Base-by-base conservation (phyloP, 2,797 vertebrate species). In the Octomys mimax region DNA sequence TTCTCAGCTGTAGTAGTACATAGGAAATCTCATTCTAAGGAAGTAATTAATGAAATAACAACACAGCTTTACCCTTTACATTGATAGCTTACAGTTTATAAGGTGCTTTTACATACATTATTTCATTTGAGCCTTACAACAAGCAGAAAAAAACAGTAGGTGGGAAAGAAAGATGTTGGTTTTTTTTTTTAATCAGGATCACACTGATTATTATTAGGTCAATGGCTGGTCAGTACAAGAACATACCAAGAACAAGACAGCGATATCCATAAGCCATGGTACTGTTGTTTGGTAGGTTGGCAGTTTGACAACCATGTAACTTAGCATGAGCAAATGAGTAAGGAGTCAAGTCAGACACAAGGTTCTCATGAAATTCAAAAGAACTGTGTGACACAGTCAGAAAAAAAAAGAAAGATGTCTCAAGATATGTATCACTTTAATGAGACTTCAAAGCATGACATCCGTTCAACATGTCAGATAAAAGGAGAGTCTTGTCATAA, bases 31-130 rank as follows among this genome's bases (percentile, higher is more conserved):
- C 93, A 95, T 87, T 95, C 95, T 94, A 97, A 94, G 95, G 93
- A 97, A 97, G 59, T 97, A 95, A 94, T 96, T 97, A 95, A 97
- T 96, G 97, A 98, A 97, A 81, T 96, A 97, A 97, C 96, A 97
- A 92, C 88, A 97, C 85, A 90, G 49, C 49, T 97, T 96, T 97
- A 97, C 96, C 91, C 92, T 97, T 97, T 97, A 97, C 97, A 98
- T 81, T 73, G 90, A 97, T 97, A 98, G 93, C 93, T 95, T 98
- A 98, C 96, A 97, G 88, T 96, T 96, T 96, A 97, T 96, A 97
- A 96, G 96, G 96, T 96, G 97, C 93, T 97, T 94, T 95, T 92
- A 97, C 96, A 89, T 95, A 98, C 96, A 97, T 93, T 93, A 96
- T 96, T 96, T 95, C 94, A 96, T 95, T 97, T 96, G 96, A 98